A percentile compares a stretch with the other conserved stretches of the same genome.
These are phyloP conservation scores for Pseudocheirus occidentalis DNA, from an alignment of 2,797 vertebrate genomes.

Conservation along the genomic window DNA sequence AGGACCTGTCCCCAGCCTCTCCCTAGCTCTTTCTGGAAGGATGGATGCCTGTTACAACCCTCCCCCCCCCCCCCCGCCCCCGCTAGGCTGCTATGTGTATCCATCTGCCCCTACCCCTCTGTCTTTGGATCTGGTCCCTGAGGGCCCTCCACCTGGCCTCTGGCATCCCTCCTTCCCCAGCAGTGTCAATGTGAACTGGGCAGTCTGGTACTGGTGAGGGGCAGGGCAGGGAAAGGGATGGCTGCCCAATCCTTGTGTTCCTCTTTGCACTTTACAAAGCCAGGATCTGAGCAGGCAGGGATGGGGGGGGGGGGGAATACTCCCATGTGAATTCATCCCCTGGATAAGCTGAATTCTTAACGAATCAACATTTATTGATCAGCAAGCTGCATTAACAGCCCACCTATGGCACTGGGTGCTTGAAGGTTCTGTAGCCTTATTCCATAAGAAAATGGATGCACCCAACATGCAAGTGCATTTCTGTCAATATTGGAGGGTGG, in stretches of 20 bases:
- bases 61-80: no score
- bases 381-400: not conserved
- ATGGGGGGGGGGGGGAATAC: not conserved
- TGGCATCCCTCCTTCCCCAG: not conserved
- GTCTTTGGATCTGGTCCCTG: not conserved
- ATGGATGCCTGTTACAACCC: not conserved
- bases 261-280: constrained; percentile 75
- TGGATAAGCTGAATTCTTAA: constrained; percentile 13
- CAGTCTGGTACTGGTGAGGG: constrained; percentile 19
- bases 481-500: not conserved
- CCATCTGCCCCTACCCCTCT: not conserved
- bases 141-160: not conserved
- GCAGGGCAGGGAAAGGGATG: not conserved
- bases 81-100: not conserved
- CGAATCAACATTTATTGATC: not conserved
- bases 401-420: constrained; percentile 46
- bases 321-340: not conserved
- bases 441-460: not conserved
- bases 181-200: not conserved
- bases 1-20: not conserved
- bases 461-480: not conserved
- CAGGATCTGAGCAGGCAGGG: not conserved
- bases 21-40: not conserved
- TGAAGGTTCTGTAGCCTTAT: not conserved
- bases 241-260: not conserved